Base-by-base conservation (phyloP, 2,888 invertebrate species). In the Alentia gelatinosa region DNA sequence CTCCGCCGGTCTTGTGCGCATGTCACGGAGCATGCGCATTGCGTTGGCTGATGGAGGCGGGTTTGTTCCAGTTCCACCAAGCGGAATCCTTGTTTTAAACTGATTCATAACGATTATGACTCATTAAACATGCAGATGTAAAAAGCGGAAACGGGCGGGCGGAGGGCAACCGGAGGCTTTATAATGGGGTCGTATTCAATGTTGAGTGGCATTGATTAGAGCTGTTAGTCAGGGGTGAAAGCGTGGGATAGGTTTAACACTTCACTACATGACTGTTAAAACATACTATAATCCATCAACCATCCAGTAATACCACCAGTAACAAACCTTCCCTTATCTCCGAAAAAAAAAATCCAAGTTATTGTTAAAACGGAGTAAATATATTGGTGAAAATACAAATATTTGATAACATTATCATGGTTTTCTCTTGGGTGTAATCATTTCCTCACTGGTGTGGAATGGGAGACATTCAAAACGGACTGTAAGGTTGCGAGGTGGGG, bases 61-160 rank as follows among this genome's bases (percentile, higher is more conserved):
- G 79, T 39, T 79, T 79, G 79, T 79, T 86, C 86, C 86, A 86
- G 47, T 40, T 30, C 42, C n/a, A 23, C 30, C 86, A 33, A 15
- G 86, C 86, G 50, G 30, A 30, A 50, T 86, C 86, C 50, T 4
- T 86, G 30, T 86, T 47, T 86, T 47, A 86, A 26, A 42, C 42
- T 26, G 47, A 86, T 86, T 86, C 86, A 86, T 86, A 86, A 86
- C 47, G 47, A 86, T 86, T 86, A 86, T 47, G 50, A 9, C 86
- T 86, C 50, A 86, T 86, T 86, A 86, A 86, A 47, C 50, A 86
- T 86, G 42, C 86, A 86, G 35, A 50, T 30, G 86, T 86, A 86
- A 79, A 79, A 79, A 79, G 37, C 19, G 79, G 39, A 79, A 19
- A 35, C 23, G 79, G 79, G 63, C 63, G 63, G 63, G 79, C 37